Evolutionary conservation across 2,888 invertebrate species (phyloP).

Genomic region (Colostygia pectinataria): DNA sequence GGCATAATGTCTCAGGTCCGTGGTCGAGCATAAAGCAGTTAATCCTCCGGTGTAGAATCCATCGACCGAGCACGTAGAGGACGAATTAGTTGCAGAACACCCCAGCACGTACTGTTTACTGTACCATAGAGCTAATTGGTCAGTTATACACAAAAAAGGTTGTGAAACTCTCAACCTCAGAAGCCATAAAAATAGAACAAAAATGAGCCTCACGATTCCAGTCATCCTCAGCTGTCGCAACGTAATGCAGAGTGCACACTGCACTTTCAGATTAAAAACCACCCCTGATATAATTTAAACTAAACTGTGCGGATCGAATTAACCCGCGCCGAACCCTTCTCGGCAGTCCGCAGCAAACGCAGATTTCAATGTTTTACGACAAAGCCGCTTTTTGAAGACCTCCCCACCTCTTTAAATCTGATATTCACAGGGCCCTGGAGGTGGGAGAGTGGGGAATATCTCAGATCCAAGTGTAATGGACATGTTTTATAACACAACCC

Average conservation of each 20-base stretch:
- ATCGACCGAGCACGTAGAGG: constrained; percentile 50
- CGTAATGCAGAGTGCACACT: constrained; percentile 30
- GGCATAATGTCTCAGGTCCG: constrained; percentile 51
- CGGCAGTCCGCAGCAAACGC: constrained; percentile 46
- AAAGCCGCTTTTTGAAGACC: constrained; percentile 49
- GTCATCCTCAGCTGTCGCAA: constrained; percentile 34
- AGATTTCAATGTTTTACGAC: constrained; percentile 69
- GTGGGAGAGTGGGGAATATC: constrained; percentile 53
- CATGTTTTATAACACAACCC: constrained; percentile 69
- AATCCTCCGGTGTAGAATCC: constrained; percentile 47
- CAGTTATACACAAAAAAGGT: constrained; percentile 3
- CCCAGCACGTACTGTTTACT: constrained; percentile 49
- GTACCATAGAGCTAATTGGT: constrained; percentile 35
- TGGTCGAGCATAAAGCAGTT: constrained; percentile 53
- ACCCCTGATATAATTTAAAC: constrained; percentile 76
- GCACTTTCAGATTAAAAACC: constrained; percentile 54
- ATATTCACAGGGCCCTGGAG: constrained; percentile 38
- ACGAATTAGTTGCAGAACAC: constrained; percentile 39
- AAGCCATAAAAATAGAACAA: no score
- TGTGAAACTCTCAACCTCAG: no score
- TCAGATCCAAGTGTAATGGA: constrained; percentile 66
- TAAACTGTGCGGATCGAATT: constrained; percentile 79
- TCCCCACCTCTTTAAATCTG: constrained; percentile 41
- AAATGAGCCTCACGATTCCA: neutral
- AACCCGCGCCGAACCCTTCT: constrained; percentile 48